These are phyloP conservation scores for Xestia rhomboidea DNA, from an alignment of 2,888 invertebrate species.

Conservation along the genomic window DNA sequence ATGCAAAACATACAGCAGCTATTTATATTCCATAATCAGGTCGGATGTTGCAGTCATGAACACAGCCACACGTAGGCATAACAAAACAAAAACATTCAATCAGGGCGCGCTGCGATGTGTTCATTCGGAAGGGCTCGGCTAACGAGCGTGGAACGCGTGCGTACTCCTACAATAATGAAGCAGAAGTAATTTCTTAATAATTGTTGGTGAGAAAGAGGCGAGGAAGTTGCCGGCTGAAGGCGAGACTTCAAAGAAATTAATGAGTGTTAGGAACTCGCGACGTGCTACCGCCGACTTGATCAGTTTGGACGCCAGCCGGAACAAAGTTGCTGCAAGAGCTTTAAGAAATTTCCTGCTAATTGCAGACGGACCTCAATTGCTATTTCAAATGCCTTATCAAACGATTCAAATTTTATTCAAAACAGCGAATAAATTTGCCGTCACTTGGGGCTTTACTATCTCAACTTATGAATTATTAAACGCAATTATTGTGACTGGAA, in stretches of 20 bases:
- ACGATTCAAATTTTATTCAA: conserved; percentile 78
- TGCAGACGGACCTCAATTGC: conserved; percentile 77
- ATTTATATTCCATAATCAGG: conserved; percentile 25
- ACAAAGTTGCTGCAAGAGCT: conserved; percentile 85
- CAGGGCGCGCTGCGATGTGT: conserved; percentile 71
- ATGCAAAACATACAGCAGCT: conserved; percentile 1
- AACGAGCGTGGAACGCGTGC: conserved; percentile 75
- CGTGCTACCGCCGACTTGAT: conserved; percentile 87
- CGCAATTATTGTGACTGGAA: conserved; percentile 65
- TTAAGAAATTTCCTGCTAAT: conserved; percentile 86
- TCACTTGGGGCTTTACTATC: conserved; percentile 68
- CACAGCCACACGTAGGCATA: conserved; percentile 52
- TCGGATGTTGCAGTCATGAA: conserved; percentile 40
- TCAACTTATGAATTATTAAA: conserved; percentile 75
- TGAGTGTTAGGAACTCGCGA: conserved; percentile 89
- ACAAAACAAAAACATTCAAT: conserved; percentile 77
- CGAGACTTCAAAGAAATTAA: conserved; percentile 89
- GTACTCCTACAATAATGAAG: conserved; percentile 82
- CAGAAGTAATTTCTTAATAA: conserved; percentile 87
- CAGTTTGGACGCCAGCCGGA: conserved; percentile 90
- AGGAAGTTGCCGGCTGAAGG: conserved; percentile 83
- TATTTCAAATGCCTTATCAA: conserved; percentile 77
- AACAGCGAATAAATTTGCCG: conserved; percentile 74
- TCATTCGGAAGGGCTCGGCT: conserved; percentile 75
- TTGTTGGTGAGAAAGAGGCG: conserved; percentile 84